Evolutionary conservation across 2,113 vertebrate species (phyloP).

Genomic region (Carettochelys insculpta): DNA sequence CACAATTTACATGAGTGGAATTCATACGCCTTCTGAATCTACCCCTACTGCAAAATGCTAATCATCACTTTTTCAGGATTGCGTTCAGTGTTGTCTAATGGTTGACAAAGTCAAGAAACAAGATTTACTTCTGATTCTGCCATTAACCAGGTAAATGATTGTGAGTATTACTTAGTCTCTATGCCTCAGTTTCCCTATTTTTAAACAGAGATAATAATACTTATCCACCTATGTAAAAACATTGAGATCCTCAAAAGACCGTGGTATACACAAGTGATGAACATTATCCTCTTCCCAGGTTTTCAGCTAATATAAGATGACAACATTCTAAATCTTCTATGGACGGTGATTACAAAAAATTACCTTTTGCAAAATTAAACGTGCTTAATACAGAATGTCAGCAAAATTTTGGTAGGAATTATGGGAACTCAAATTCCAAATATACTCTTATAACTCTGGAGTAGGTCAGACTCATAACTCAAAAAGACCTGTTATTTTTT

Average conservation of each 20-base stretch:
- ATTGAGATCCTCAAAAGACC: neutral
- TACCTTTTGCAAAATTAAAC: neutral
- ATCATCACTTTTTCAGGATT: neutral
- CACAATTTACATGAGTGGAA: neutral
- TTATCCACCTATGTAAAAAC: neutral
- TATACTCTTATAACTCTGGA: neutral
- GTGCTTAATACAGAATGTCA: neutral
- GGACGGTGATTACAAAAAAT: neutral
- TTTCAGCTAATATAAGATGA: neutral
- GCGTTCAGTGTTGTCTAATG: neutral
- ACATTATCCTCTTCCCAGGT: neutral
- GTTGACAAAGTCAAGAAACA: neutral
- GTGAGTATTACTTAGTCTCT: neutral
- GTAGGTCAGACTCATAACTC: neutral
- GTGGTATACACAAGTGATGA: neutral
- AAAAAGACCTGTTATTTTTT: neutral
- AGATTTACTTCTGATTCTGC: neutral
- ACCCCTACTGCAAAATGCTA: neutral
- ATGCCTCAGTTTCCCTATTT: neutral
- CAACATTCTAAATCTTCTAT: neutral
- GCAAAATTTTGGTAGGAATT: neutral
- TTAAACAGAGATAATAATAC: neutral
- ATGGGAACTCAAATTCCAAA: neutral
- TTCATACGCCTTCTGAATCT: neutral
- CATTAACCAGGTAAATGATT: neutral